These are phyloP conservation scores for Genyomyrus donnyi DNA, from an alignment of 2,113 vertebrate species.

Conservation along the genomic window DNA sequence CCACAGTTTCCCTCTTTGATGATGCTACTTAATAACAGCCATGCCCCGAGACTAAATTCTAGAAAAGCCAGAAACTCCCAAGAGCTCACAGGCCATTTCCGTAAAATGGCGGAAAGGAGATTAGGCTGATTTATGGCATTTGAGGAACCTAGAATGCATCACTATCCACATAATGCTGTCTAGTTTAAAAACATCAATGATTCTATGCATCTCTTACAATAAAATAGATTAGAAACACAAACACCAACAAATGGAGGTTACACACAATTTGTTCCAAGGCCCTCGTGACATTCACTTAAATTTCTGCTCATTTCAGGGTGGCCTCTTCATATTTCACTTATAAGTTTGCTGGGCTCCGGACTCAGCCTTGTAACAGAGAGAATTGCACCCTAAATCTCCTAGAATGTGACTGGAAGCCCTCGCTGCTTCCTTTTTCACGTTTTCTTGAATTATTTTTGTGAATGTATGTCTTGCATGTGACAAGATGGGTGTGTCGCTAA, in stretches of 20 bases:
- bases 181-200: background rate
- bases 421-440: background rate
- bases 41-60: background rate
- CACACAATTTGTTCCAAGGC: background rate
- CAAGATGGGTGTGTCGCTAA: background rate
- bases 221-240: background rate
- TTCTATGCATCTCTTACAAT: background rate
- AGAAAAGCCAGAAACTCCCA: background rate
- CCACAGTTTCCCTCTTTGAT: background rate
- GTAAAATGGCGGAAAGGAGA: background rate
- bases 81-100: background rate
- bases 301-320: background rate
- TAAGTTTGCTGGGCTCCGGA: background rate
- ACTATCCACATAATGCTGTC: background rate
- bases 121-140: background rate
- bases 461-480: background rate
- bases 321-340: background rate
- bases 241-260: background rate
- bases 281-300: background rate
- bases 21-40: background rate
- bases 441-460: background rate
- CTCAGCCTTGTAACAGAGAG: background rate
- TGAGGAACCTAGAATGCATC: background rate
- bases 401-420: background rate
- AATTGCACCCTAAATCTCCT: background rate